Evolutionary conservation across 92 coral and sea anemone species (phyloP).

Genomic region (Galaxea fascicularis): DNA sequence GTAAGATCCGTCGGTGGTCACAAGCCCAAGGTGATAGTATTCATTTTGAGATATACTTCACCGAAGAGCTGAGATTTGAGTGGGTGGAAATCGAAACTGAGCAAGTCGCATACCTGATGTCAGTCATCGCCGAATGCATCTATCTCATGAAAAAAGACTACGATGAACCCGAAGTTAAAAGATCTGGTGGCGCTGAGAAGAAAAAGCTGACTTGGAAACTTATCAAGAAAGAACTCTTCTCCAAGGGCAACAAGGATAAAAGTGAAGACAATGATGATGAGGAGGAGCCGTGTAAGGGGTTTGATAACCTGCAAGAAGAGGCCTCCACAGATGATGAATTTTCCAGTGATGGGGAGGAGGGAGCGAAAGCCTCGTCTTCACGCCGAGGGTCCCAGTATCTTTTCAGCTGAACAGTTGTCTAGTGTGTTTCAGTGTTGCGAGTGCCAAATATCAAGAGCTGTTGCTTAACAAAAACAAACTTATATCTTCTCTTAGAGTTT

Average conservation of each 20-base stretch:
- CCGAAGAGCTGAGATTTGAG: conserved; percentile 81
- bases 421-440: too few relatives aligned
- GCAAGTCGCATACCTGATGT: conserved; percentile 87
- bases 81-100: conserved; percentile 89
- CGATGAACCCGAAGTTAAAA: conserved; percentile 63
- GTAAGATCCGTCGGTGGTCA: conserved; percentile 89
- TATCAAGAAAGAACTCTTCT: conserved; percentile 77
- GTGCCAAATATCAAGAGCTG: too few relatives aligned
- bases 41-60: conserved; percentile 87
- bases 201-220: conserved; percentile 76
- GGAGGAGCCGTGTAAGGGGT: conserved; percentile 49
- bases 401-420: background rate
- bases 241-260: conserved; percentile 41
- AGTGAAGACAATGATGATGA: conserved; percentile 58
- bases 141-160: conserved; percentile 69
- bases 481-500: too few relatives aligned
- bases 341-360: conserved; percentile 62
- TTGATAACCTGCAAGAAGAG: conserved; percentile 63
- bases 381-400: conserved; percentile 29
- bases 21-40: conserved; percentile 86
- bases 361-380: conserved; percentile 41
- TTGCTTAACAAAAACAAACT: too few relatives aligned
- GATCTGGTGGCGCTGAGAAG: conserved; percentile 2
- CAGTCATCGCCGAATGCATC: conserved; percentile 83
- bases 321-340: conserved; percentile 64